Evolutionary conservation across 2,797 vertebrate species (phyloP), one percentile per base, ranked within the genome.

Genomic region (Fratercula arctica): DNA sequence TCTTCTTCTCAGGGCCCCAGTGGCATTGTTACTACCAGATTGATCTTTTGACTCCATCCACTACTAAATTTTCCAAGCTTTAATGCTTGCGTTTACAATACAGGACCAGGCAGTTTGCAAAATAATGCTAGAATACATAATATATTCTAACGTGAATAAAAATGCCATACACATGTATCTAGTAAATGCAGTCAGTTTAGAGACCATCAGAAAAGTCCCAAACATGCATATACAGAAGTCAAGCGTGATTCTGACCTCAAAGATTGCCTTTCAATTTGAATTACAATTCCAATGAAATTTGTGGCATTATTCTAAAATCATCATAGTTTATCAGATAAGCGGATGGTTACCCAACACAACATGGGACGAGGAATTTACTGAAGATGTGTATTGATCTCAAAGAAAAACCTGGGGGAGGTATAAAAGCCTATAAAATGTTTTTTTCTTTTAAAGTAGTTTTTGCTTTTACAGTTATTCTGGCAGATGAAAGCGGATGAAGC

Each of bases 161-260:
- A 76, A 48, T 12, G 13, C 26, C 68, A 48, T 13, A 15, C 7
- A 35, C 35, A 29, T 0, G 0, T 15, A 33, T 16, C n/a, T 53
- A 54, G 33, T 19, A 69, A 94, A 77, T 0, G 2, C 6, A 68
- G 39, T 35, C 35, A 26, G 20, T 43, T 68, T 41, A 77, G 51
- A 82, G 9, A 80, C 20, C 19, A 60, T 20, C 37, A 80, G 16
- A 46, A 31, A 61, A 77, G 16, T 29, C 5, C 21, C 50, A 85
- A 53, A 80, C 6, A 13, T 4, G 16, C 5, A 43, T 3, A 35
- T 7, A 43, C 4, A 61, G 18, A 74, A 84, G 33, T 21, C n/a
- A 45, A 63, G 4, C 16, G 3, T 5, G 10, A 67, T 50, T 50
- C 56, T 85, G 51, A 64, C n/a, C n/a, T 74, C 45, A 78, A 80